Percentiles rank a stretch among this genome's conserved stretches.
phyloP scores from a whole-genome alignment of 2,888 invertebrate genomes.

The Lasioglossum morio region DNA sequence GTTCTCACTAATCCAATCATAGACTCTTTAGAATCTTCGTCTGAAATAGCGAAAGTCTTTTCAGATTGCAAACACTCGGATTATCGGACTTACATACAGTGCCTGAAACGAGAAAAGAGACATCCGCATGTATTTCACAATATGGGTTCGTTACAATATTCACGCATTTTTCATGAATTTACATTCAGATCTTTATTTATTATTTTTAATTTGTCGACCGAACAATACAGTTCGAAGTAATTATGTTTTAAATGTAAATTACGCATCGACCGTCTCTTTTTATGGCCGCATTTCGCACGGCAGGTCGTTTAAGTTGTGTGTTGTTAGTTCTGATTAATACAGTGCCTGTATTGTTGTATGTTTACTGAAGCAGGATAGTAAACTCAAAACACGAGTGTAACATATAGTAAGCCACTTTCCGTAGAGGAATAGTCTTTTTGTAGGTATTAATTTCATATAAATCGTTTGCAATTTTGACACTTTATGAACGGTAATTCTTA shows the following conservation, averaged over 20 bases:
- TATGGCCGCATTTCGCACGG: too few relatives aligned
- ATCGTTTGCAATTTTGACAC: too few relatives aligned
- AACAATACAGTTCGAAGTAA: background rate
- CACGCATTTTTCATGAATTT: background rate
- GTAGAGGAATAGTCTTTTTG: too few relatives aligned
- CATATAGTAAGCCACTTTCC: too few relatives aligned
- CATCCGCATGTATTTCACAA: conserved; percentile 44
- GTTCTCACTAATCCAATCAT: background rate
- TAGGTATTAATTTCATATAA: too few relatives aligned
- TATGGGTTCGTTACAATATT: background rate
- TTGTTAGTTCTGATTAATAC: too few relatives aligned
- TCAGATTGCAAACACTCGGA: conserved; percentile 77
- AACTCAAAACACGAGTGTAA: too few relatives aligned
- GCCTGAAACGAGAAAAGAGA: conserved; percentile 79
- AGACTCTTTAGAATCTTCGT: conserved; percentile 29
- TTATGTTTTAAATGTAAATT: background rate
- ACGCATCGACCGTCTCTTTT: too few relatives aligned
- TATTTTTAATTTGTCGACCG: background rate
- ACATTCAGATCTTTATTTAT: background rate
- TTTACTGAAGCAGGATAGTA: too few relatives aligned
- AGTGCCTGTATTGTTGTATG: too few relatives aligned
- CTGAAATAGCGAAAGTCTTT: conserved; percentile 67
- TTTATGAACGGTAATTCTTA: too few relatives aligned
- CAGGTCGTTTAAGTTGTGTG: too few relatives aligned
- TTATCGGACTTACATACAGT: conserved; percentile 80